phyloP scores from a whole-genome alignment of 2,888 invertebrate genomes.

The Orthonychiurus folsomi region DNA sequence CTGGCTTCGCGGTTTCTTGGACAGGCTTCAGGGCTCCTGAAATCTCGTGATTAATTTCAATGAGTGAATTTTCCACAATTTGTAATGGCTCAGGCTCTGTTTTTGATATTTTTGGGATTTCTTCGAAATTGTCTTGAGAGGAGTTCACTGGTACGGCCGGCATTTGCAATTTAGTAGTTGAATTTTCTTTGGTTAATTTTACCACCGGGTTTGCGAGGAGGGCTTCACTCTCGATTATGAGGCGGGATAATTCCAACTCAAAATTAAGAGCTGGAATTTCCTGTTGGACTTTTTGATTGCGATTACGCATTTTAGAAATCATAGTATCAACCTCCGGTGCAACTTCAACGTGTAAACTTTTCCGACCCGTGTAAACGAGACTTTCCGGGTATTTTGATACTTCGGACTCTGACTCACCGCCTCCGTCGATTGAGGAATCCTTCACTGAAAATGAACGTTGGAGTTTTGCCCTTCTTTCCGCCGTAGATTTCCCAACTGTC shows the following conservation, averaged over 20 bases:
- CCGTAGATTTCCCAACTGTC: conserved; percentile 26
- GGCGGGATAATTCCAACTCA: neutral
- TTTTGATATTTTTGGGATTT: neutral
- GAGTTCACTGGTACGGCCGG: neutral
- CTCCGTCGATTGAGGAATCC: conserved; percentile 15
- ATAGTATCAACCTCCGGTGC: conserved; percentile 36
- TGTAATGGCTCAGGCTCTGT: neutral
- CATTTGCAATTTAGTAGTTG: no score
- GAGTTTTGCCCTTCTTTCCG: conserved; percentile 30
- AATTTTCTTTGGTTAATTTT: neutral
- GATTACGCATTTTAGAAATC: conserved; percentile 21
- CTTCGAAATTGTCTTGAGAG: neutral
- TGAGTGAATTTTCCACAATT: no score
- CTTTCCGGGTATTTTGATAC: conserved; percentile 4
- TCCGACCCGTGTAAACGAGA: conserved; percentile 14
- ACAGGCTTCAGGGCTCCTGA: neutral
- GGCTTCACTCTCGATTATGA: neutral
- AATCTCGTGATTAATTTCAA: neutral
- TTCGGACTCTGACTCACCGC: conserved; percentile 19
- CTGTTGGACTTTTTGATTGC: neutral
- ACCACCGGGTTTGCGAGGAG: neutral
- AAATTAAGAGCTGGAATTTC: neutral
- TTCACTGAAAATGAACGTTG: conserved; percentile 30
- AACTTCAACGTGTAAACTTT: conserved; percentile 30
- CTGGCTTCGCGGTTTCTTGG: neutral